phyloP scores from a whole-genome alignment of 2,113 vertebrate genomes.

The Tragelaphus imberbis region DNA sequence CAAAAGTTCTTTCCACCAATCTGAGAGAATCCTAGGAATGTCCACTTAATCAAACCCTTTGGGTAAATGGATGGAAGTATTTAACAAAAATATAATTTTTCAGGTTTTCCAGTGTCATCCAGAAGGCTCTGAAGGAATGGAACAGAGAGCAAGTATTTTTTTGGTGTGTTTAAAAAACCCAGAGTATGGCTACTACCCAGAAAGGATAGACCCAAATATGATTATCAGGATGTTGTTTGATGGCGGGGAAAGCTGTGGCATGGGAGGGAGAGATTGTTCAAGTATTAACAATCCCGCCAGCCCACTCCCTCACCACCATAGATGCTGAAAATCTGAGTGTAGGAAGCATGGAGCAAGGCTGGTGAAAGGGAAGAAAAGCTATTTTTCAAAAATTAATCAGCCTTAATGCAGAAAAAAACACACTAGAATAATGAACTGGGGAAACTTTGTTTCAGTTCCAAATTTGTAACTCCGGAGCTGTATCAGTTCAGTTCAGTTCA shows the following conservation, averaged over 20 bases:
- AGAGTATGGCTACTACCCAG: neutral
- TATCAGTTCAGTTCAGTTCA: too few species aligned
- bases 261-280: neutral
- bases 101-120: neutral
- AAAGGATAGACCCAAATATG: neutral
- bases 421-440: neutral
- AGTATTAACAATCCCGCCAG: neutral
- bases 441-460: neutral
- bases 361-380: neutral
- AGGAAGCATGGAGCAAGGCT: neutral
- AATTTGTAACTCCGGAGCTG: neutral
- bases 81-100: neutral
- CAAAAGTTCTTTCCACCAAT: neutral
- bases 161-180: neutral
- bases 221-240: neutral
- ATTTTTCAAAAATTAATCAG: neutral
- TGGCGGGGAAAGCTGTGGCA: neutral
- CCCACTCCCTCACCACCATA: neutral
- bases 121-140: neutral
- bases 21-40: neutral
- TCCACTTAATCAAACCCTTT: neutral
- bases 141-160: neutral
- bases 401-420: neutral
- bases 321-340: neutral
- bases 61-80: neutral